Percentiles rank a stretch among this genome's conserved stretches.
Conservation (phyloP, 1,140 invertebrate species). For the Oncopeltus fasciatus region DNA sequence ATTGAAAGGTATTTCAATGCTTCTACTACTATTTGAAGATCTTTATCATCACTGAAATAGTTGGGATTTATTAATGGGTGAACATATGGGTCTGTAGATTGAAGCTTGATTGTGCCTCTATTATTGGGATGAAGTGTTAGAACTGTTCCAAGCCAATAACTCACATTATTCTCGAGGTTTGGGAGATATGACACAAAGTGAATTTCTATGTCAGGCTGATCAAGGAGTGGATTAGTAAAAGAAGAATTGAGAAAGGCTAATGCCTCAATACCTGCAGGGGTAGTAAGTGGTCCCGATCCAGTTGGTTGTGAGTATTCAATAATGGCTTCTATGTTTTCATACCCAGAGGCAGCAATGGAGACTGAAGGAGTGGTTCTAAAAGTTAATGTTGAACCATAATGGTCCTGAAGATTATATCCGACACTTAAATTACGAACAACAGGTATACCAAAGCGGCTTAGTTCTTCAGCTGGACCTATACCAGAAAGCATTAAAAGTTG, state of each 20-base stretch:
- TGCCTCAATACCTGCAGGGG: neutral
- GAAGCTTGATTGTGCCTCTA: neutral
- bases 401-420: constrained; percentile 40
- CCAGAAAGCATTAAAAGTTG: constrained; percentile 59
- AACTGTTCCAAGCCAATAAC: neutral
- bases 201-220: neutral
- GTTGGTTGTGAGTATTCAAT: neutral
- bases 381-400: constrained; percentile 31
- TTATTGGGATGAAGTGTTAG: neutral
- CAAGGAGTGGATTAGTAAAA: neutral
- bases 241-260: neutral
- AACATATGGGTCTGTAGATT: neutral
- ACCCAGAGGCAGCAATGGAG: neutral
- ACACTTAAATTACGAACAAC: constrained; percentile 37
- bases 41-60: neutral
- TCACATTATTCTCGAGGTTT: neutral
- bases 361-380: neutral
- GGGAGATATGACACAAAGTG: neutral
- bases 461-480: constrained; percentile 43
- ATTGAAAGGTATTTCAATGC: neutral
- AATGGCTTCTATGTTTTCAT: neutral
- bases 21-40: neutral
- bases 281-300: neutral
- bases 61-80: neutral
- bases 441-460: constrained; percentile 34